Evolutionary conservation across 2,797 vertebrate genomes (phyloP).

Genomic region (Pempheris klunzingeri): DNA sequence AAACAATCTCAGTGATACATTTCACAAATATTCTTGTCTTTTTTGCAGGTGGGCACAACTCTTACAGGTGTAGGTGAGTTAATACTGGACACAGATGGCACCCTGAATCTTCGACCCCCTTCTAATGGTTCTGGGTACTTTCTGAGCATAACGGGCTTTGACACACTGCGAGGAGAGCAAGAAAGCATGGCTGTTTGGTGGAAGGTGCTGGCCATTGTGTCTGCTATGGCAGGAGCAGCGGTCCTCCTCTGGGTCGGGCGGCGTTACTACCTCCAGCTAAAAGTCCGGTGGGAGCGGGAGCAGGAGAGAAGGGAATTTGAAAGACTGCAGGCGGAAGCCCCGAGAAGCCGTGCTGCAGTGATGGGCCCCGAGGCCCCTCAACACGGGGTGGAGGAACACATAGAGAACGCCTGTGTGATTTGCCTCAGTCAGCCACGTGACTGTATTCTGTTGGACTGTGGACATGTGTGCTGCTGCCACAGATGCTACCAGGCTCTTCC

Average conservation of each 20-base stretch:
- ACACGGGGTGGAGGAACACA: slow-evolving; percentile 1
- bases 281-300: slow-evolving; percentile 69
- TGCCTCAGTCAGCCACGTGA: slow-evolving; percentile 86
- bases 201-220: slow-evolving; percentile 79
- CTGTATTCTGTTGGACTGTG: slow-evolving; percentile 89
- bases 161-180: slow-evolving; percentile 81
- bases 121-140: slow-evolving; percentile 84
- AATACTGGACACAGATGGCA: slow-evolving; percentile 84
- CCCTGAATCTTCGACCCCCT: slow-evolving; percentile 87
- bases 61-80: slow-evolving; percentile 90
- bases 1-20: neutral
- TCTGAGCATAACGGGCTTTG: slow-evolving; percentile 86
- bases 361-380: neutral
- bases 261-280: slow-evolving; percentile 78
- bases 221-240: slow-evolving; percentile 68
- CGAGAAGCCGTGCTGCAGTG: neutral
- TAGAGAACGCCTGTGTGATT: slow-evolving; percentile 85
- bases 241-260: slow-evolving; percentile 80
- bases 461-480: slow-evolving; percentile 92
- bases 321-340: slow-evolving; percentile 26
- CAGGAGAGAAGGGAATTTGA: slow-evolving; percentile 78
- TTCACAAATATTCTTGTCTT: neutral
- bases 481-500: slow-evolving; percentile 88
- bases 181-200: slow-evolving; percentile 77
- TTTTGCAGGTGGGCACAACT: slow-evolving; percentile 83